A percentile compares a stretch with the other conserved stretches of the same genome.
Evolutionary conservation across 2,888 invertebrate genomes (phyloP).

Genomic region (Ceramica pisi): DNA sequence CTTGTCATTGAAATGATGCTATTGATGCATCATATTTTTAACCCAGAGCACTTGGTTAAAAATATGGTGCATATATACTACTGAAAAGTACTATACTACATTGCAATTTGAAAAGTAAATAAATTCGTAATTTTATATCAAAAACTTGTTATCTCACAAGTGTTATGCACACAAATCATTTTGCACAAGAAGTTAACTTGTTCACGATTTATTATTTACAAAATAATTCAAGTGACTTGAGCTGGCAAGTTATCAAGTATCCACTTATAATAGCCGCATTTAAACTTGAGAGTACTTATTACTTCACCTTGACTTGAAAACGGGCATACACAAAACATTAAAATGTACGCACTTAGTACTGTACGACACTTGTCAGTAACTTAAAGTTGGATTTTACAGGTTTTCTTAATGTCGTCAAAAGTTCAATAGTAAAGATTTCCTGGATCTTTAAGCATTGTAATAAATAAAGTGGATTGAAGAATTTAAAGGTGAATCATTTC

Average conservation of each 20-base stretch:
- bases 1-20: neutral
- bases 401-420: neutral
- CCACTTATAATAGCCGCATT: slow-evolving; percentile 10
- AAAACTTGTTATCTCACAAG: slow-evolving; percentile 14
- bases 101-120: neutral
- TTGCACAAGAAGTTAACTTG: neutral
- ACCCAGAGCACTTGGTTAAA: neutral
- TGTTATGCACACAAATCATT: slow-evolving; percentile 22
- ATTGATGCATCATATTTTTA: neutral
- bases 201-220: slow-evolving; percentile 41
- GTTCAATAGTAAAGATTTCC: neutral
- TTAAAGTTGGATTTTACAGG: neutral
- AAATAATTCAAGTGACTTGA: slow-evolving; percentile 19
- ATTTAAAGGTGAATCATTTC: too few relatives aligned
- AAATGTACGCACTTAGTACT: neutral
- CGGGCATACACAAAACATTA: slow-evolving; percentile 3
- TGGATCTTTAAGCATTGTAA: too few relatives aligned
- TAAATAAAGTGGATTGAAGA: too few relatives aligned
- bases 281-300: slow-evolving; percentile 12
- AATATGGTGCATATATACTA: too few relatives aligned
- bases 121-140: slow-evolving; percentile 1
- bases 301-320: slow-evolving; percentile 40
- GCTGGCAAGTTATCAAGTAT: slow-evolving; percentile 5
- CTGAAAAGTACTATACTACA: too few relatives aligned
- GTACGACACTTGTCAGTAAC: neutral